phyloP scores from a whole-genome alignment of 1,140 invertebrate species.

The Alviniconcha marisindica region DNA sequence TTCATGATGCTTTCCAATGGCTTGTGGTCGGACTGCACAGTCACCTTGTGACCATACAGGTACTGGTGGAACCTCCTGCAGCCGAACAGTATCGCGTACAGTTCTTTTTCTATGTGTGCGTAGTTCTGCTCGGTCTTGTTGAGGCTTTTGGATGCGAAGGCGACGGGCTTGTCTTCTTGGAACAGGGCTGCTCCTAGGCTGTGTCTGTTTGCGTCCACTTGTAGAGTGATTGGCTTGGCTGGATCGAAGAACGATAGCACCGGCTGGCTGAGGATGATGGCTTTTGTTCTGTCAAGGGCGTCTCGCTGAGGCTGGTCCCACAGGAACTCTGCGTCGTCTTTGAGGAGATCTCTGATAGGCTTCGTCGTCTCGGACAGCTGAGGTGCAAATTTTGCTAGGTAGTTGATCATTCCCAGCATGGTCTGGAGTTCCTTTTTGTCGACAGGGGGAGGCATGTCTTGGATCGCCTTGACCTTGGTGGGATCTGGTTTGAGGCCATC shows the following conservation, averaged over 20 bases:
- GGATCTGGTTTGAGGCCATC: conserved; percentile 72
- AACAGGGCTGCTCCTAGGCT: conserved; percentile 52
- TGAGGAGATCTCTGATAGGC: background rate
- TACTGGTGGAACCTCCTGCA: conserved; percentile 78
- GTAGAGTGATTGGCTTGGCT: conserved; percentile 43
- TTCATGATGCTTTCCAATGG: conserved; percentile 61
- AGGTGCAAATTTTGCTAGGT: conserved; percentile 67
- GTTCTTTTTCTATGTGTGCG: conserved; percentile 78
- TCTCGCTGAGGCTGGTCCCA: conserved; percentile 41
- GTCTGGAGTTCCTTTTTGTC: conserved; percentile 45
- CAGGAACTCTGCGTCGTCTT: conserved; percentile 25
- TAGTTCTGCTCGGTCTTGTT: conserved; percentile 44
- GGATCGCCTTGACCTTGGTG: conserved; percentile 70
- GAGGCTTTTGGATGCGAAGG: conserved; percentile 49
- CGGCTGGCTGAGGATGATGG: background rate
- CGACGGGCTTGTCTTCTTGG: conserved; percentile 52
- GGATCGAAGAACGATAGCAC: conserved; percentile 44
- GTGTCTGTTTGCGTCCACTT: conserved; percentile 54
- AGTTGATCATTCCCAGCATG: conserved; percentile 70
- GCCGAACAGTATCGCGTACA: conserved; percentile 77
- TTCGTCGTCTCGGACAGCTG: conserved; percentile 54
- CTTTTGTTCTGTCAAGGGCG: conserved; percentile 42
- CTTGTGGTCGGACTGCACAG: conserved; percentile 70
- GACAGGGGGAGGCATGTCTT: conserved; percentile 35
- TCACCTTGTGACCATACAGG: conserved; percentile 70